Evolutionary conservation across 1,140 invertebrate genomes (phyloP), one percentile per base, ranked within the genome.

Genomic region (Drosophila teissieri): DNA sequence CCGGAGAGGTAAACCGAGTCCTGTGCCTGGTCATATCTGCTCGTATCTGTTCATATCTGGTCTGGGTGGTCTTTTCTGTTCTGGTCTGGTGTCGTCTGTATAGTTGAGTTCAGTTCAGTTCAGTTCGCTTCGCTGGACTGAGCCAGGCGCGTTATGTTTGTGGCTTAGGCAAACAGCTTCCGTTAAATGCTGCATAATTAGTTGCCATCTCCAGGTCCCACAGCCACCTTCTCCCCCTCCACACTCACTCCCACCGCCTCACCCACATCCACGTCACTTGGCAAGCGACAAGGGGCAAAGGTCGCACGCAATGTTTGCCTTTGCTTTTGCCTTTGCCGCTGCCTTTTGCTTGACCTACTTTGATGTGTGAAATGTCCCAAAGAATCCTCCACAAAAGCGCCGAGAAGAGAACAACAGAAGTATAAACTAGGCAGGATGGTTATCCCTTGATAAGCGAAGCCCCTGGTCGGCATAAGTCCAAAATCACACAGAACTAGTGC

Each of bases 161-260:
- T 55, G 72, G 80, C 84, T 83, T 89, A 73, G 82, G 80, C 83
- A 88, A 88, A 88, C 84, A 88, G 84, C 79, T 89, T 88, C 83
- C 84, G 83, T 80, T 88, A 88, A 88, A 88, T 88, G 80, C 84
- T 88, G 83, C 83, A 88, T 88, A 88, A 88, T 88, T 89, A 88
- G 83, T 89, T 86, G 49, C 74, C 83, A 88, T 86, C 78, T 78
- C 74, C 83, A 88, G 80, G 73, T 74, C 55, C 70, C 60, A 17
- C 22, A 45, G 49, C n/a, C 42, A 12, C 17, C 12, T 14, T 14
- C 36, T 12, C 36, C 36, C 14, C 36, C 12, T 12, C 8, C 37
- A 14, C 2, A 31, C 3, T 3, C 31, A 31, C n/a, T 17, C 8
- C n/a, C 8, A 42, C n/a, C 2, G 2, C 6, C n/a, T 2, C n/a